These are phyloP conservation scores for Phalacrocorax aristotelis DNA, from an alignment of 2,113 vertebrate genomes.

Conservation along the genomic window DNA sequence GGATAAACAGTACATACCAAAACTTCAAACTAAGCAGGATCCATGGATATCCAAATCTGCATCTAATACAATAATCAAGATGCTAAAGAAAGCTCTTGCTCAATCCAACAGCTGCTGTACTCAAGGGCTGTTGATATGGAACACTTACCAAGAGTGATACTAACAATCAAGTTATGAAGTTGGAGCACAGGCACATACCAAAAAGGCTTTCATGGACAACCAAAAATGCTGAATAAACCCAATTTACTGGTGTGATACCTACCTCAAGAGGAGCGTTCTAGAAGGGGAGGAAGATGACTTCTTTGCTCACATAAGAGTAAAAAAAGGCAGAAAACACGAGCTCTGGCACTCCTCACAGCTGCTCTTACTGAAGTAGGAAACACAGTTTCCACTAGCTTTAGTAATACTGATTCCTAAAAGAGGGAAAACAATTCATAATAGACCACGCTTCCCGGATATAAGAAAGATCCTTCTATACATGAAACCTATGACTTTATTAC, in stretches of 20 bases:
- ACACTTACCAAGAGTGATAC: background rate
- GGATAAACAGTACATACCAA: background rate
- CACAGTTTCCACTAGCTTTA: background rate
- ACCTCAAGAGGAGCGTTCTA: background rate
- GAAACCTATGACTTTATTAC: background rate
- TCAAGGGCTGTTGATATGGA: background rate
- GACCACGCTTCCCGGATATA: background rate
- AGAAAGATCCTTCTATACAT: background rate
- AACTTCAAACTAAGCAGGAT: background rate
- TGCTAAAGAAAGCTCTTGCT: background rate
- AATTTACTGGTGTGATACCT: background rate
- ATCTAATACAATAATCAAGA: background rate
- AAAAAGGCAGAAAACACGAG: background rate
- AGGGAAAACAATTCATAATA: background rate
- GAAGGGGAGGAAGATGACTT: background rate
- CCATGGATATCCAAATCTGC: background rate
- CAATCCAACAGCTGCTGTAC: background rate
- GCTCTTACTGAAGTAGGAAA: background rate
- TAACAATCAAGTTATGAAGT: background rate
- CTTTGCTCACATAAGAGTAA: background rate
- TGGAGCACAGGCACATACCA: background rate
- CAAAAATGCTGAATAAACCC: background rate
- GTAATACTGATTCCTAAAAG: background rate
- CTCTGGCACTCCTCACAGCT: background rate
- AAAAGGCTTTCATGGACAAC: background rate